Evolutionary conservation across 2,113 vertebrate genomes (phyloP), one percentile per base, ranked within the genome.

Genomic region (Pipa parva): DNA sequence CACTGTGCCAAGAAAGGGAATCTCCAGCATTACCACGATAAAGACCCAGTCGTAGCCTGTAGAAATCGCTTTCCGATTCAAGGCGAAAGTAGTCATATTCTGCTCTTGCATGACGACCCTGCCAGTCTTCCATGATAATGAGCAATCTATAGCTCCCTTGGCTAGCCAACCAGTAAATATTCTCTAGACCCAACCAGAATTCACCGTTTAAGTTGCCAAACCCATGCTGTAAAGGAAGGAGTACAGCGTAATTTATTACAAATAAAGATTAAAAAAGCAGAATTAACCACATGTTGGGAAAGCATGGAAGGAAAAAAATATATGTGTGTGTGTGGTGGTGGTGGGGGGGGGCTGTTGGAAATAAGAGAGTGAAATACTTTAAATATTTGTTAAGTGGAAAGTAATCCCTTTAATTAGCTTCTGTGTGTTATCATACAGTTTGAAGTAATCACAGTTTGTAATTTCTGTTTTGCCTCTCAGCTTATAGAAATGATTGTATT

Each of bases 1-100:
- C 92, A 33, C 80, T 92, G 77, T 96, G 93, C 92, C 93, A 95
- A 4, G 92, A 93, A 4, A 96, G 87, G 0, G 93, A 96, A 73
- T 96, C 93, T 1, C 93, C 93, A 0, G 92, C 93, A 0, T 74
- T 92, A 15, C 93, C 92, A 0, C 79, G 85, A 75, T 94, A 96
- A 17, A 84, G 84, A n/a, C 93, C 93, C 9, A 96, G 84, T 7
- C 89, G 81, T 63, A 96, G 78, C 10, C 92, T 84, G 74, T 94
- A 96, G 85, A 88, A 86, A 72, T 95, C 93, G 0, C 75, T 93
- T 80, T 95, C 93, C 0, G 93, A 82, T 50, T 93, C 93, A 78
- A 96, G 58, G 18, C 77, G 78, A 71, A 96, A 95, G 71, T 82
- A 81, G 70, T 91, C 86, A 0, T 94, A 96, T 66, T 87, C 91